These are phyloP conservation scores for Sycophaga agraensis DNA, from an alignment of 1,140 invertebrate species.

Conservation along the genomic window DNA sequence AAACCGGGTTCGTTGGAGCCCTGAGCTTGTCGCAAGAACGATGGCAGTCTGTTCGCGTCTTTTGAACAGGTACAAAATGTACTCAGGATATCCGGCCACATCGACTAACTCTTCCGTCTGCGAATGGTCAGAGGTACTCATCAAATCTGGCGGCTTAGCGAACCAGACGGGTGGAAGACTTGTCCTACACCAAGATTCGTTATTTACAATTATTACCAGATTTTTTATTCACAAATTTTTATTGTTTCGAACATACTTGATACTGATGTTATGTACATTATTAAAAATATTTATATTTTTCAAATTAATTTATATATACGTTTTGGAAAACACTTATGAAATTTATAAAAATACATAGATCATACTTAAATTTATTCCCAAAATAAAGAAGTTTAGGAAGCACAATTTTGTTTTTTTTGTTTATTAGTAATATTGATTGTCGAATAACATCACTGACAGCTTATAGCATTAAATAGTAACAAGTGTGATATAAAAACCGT, in stretches of 20 bases:
- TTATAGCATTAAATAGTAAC: slow-evolving; percentile 8
- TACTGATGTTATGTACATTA: slow-evolving; percentile 19
- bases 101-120: no score
- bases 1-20: no score
- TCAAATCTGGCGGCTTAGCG: no score
- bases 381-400: slow-evolving; percentile 25
- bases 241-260: slow-evolving; percentile 7
- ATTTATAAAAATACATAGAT: slow-evolving; percentile 29
- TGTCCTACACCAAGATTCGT: no score
- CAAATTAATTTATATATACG: slow-evolving; percentile 20
- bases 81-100: no score
- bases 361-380: slow-evolving; percentile 23
- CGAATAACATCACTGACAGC: background rate
- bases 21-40: no score
- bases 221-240: slow-evolving; percentile 1
- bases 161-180: no score
- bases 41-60: no score
- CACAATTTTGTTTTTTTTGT: slow-evolving; percentile 12
- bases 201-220: no score
- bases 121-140: no score
- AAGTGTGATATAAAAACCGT: background rate
- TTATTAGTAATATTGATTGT: slow-evolving; percentile 6
- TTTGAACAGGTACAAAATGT: no score
- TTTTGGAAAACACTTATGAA: slow-evolving; percentile 12
- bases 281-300: slow-evolving; percentile 20